Conservation (phyloP, 2,797 vertebrate species). For the Zenarchopterus dispar region DNA sequence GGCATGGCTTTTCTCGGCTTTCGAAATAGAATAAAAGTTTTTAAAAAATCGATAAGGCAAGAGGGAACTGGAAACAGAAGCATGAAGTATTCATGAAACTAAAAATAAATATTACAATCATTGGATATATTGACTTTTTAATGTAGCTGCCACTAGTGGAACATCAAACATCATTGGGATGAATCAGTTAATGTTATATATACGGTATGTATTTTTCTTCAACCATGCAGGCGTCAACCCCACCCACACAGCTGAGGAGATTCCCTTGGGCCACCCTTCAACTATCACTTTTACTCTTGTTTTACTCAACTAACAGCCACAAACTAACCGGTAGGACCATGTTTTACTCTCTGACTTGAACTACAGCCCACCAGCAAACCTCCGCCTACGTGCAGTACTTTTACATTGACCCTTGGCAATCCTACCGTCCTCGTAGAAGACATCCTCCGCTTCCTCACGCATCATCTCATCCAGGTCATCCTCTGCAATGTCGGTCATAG, state of each 20-base stretch:
- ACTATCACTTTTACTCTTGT: constrained; percentile 12
- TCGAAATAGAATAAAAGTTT: constrained; percentile 62
- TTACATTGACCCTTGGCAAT: constrained; percentile 32
- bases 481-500: constrained; percentile 70
- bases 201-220: constrained; percentile 16
- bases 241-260: constrained; percentile 48
- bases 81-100: constrained; percentile 1
- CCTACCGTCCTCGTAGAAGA: constrained; percentile 82
- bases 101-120: background rate
- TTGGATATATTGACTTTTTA: background rate
- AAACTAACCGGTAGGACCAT: constrained; percentile 21
- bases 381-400: constrained; percentile 31
- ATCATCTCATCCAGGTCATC: constrained; percentile 78
- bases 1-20: constrained; percentile 45
- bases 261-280: constrained; percentile 29
- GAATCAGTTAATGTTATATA: constrained; percentile 7
- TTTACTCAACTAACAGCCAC: constrained; percentile 34
- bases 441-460: constrained; percentile 82
- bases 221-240: constrained; percentile 25
- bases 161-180: background rate
- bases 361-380: constrained; percentile 36
- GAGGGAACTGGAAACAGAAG: constrained; percentile 9
- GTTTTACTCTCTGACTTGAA: background rate
- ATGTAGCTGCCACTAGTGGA: background rate
- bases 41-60: constrained; percentile 47